Conservation (phyloP, 2,888 invertebrate species). For the Zaprionus lineosus region DNA sequence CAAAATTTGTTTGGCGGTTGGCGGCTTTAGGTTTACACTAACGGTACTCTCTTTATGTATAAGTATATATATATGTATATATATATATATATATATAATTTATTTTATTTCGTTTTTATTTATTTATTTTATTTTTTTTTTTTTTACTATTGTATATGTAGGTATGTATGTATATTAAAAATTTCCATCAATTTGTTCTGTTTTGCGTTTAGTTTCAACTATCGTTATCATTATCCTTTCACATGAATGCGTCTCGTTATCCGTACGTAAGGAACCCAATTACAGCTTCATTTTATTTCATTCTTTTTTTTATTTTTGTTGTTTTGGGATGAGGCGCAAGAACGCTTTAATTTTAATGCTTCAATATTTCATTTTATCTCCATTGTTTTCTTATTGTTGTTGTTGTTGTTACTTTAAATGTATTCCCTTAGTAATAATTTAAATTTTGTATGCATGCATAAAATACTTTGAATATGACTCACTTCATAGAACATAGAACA, state of each 20-base stretch:
- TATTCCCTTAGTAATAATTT: constrained; percentile 27
- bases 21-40: constrained; percentile 42
- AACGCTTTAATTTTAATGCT: constrained; percentile 23
- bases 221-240: constrained; percentile 20
- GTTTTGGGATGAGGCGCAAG: constrained; percentile 10
- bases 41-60: constrained; percentile 42
- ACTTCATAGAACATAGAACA: constrained; percentile 56
- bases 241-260: constrained; percentile 46
- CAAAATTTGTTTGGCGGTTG: constrained; percentile 76
- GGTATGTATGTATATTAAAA: constrained; percentile 34
- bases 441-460: constrained; percentile 58
- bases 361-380: constrained; percentile 22
- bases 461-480: constrained; percentile 63
- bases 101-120: background rate
- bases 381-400: constrained; percentile 20
- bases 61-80: constrained; percentile 48
- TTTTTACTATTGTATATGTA: constrained; percentile 22
- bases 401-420: constrained; percentile 39
- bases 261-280: constrained; percentile 74
- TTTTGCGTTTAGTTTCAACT: constrained; percentile 32
- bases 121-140: constrained; percentile 17
- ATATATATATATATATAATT: constrained; percentile 31
- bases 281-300: too few relatives aligned
- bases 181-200: constrained; percentile 58
- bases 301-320: constrained; percentile 15